These are phyloP conservation scores for Echeneis naucrates DNA, from an alignment of 2,797 vertebrate genomes.

Conservation along the genomic window DNA sequence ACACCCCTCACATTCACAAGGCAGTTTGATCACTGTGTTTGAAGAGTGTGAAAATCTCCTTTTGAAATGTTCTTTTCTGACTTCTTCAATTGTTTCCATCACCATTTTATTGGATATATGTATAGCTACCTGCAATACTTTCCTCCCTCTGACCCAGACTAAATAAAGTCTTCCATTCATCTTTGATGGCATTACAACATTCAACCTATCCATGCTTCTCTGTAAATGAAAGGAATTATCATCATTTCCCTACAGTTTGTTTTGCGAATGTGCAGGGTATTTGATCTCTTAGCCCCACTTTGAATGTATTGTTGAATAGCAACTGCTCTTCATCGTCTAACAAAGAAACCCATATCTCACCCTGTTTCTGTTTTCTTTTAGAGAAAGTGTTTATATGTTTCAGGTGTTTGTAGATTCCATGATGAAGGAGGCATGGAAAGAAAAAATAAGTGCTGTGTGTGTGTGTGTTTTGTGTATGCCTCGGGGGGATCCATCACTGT, in stretches of 20 bases:
- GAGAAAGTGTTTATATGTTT: no score
- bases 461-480: constrained; percentile 51
- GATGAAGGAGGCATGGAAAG: constrained; percentile 33
- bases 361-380: constrained; percentile 7
- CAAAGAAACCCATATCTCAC: constrained; percentile 10
- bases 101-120: constrained; percentile 1
- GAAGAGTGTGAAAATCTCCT: constrained; percentile 19
- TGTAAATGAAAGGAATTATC: constrained; percentile 9
- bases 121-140: neutral
- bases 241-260: constrained; percentile 65
- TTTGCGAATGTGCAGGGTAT: constrained; percentile 59
- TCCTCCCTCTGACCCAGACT: neutral
- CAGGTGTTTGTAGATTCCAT: constrained; percentile 30
- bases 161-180: constrained; percentile 12
- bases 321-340: constrained; percentile 36
- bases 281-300: constrained; percentile 21
- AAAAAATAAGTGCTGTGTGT: constrained; percentile 33
- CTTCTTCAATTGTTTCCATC: constrained; percentile 11
- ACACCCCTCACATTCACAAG: constrained; percentile 42
- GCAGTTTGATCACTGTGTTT: constrained; percentile 24
- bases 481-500: constrained; percentile 62
- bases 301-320: constrained; percentile 40
- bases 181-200: constrained; percentile 6
- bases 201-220: constrained; percentile 8
- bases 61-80: constrained; percentile 12